A percentile compares a stretch with the other conserved stretches of the same genome.
These are phyloP conservation scores for Prunella strophiata DNA, from an alignment of 2,797 vertebrate genomes.

Conservation along the genomic window DNA sequence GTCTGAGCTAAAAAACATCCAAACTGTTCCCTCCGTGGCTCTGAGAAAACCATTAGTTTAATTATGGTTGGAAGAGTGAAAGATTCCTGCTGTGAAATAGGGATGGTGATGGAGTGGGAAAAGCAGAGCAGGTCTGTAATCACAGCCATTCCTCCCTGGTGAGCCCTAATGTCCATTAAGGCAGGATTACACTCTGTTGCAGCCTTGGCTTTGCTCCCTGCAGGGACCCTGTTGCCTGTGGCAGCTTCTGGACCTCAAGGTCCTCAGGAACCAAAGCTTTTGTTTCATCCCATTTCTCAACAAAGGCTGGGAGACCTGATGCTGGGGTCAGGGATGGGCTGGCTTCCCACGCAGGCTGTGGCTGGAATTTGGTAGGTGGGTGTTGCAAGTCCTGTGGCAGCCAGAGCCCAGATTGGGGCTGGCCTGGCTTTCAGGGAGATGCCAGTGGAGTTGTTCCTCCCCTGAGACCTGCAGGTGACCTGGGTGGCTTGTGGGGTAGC, in stretches of 20 bases:
- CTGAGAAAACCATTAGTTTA: constrained; percentile 27
- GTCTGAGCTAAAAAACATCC: not conserved
- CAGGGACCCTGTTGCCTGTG: not conserved
- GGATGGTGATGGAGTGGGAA: not conserved
- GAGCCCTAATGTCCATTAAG: not conserved
- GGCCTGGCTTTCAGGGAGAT: not conserved
- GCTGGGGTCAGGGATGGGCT: not conserved
- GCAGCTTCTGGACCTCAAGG: not conserved
- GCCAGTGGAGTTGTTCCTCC: not conserved
- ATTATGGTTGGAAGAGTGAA: constrained; percentile 24
- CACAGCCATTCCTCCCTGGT: not conserved
- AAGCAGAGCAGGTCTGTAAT: not conserved
- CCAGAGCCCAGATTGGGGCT: not conserved
- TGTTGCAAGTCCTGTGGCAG: not conserved
- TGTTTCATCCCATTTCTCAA: not conserved
- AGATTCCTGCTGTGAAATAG: not conserved
- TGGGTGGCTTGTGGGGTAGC: not conserved
- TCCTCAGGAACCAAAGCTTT: not conserved
- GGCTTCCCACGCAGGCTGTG: not conserved
- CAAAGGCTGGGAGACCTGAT: not conserved
- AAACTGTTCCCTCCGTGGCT: not conserved
- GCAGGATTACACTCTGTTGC: not conserved
- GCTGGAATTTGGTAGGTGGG: not conserved
- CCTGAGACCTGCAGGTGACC: not conserved
- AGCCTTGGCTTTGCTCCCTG: not conserved